A percentile compares a stretch with the other conserved stretches of the same genome.
Evolutionary conservation across 2,113 vertebrate genomes (phyloP).

Genomic region (Antechinus stuartii): DNA sequence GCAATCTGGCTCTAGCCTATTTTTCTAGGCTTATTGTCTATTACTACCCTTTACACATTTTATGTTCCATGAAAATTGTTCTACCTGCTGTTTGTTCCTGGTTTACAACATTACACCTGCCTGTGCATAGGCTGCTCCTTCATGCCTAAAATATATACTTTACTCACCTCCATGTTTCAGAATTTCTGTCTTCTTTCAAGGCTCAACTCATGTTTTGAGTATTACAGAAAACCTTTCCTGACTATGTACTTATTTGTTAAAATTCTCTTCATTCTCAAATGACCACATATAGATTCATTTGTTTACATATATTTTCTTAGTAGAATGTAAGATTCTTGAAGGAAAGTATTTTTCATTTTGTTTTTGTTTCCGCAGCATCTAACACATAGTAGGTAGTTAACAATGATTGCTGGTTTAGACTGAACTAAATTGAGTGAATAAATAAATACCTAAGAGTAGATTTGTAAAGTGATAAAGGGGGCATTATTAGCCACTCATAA

Average conservation of each 20-base stretch:
- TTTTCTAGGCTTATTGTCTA: neutral
- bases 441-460: neutral
- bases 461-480: neutral
- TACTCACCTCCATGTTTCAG: neutral
- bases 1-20: neutral
- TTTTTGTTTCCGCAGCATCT: neutral
- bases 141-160: neutral
- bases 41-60: neutral
- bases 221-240: neutral
- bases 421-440: neutral
- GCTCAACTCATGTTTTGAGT: neutral
- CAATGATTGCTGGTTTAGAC: neutral
- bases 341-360: neutral
- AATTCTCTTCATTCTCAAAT: neutral
- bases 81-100: neutral
- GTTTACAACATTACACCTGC: neutral
- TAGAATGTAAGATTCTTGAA: neutral
- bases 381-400: neutral
- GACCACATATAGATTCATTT: neutral
- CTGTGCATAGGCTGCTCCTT: neutral
- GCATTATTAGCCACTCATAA: neutral
- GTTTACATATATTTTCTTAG: neutral
- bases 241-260: neutral
- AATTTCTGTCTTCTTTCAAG: neutral
- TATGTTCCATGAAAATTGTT: neutral